Base-by-base conservation (phyloP, 1,140 invertebrate species). In the Arion vulgaris region DNA sequence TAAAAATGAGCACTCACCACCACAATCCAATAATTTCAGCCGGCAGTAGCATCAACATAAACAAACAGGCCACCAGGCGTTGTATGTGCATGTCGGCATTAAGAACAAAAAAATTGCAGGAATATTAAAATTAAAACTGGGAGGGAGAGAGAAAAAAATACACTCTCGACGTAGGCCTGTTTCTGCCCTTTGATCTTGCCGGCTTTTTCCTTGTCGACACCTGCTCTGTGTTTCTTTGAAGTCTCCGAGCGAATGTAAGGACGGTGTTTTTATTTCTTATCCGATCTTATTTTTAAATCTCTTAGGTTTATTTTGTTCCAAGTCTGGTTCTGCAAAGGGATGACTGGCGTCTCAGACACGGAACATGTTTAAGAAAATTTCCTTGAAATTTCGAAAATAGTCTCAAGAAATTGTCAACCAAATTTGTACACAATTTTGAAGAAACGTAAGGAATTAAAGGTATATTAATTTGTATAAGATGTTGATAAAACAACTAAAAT, bases 11-110 rank as follows among this genome's bases (percentile, higher is more conserved):
- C 84, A 91, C 90, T 90, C 85, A 91, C 90, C 90, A 91, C 90
- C 89, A 91, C 68, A 90, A 79, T 76, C 90, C 90, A 76, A 90
- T 89, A 41, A 90, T 91, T 86, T 91, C 90, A 9, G 85, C 87
- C 49, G 90, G 90, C 82, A 88, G 90, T 86, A 91, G 86, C 62
- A 90, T 78, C 19, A 71, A n/a, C 68, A 87, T 89, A 74, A 90
- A 90, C 73, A 89, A 76, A 68, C 86, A 87, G 71, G 89, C 86
- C 81, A 89, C 83, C 45, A 89, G 76, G 76, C 85, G 86, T 74
- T 89, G 88, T 77, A 89, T 84, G 81, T 84, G 86, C 89, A 90
- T 90, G 82, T 66, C 78, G 51, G 51, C 66, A 80, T 71, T 39
- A 36, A 36, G 34, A n/a, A 68, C 62, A 71, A 39, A 72, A 45